These are phyloP conservation scores for Tenthredo distinguenda DNA, from an alignment of 2,888 invertebrate species.

Conservation along the genomic window DNA sequence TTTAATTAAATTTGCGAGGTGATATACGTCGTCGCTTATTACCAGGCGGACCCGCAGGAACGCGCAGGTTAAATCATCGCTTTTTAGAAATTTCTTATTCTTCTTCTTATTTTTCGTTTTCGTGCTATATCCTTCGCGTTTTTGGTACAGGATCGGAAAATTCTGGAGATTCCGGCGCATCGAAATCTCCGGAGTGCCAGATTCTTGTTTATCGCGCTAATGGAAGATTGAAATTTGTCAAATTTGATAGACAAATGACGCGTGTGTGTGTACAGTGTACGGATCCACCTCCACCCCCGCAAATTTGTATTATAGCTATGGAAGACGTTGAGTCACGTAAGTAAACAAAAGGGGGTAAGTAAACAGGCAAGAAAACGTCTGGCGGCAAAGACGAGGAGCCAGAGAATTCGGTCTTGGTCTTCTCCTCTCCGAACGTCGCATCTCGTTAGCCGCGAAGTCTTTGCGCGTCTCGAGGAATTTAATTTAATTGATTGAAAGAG, in stretches of 20 bases:
- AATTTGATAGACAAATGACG: background rate
- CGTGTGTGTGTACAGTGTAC: background rate
- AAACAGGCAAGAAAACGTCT: background rate
- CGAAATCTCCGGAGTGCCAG: too few relatives aligned
- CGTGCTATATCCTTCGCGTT: background rate
- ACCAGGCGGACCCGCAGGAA: slow-evolving; percentile 60
- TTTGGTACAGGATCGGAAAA: too few relatives aligned
- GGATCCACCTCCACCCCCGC: background rate
- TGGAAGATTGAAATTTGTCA: background rate
- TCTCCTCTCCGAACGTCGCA: background rate
- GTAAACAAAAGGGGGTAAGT: slow-evolving; percentile 21
- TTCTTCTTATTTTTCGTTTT: background rate
- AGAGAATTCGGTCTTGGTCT: background rate
- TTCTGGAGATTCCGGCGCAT: too few relatives aligned
- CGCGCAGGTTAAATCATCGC: slow-evolving; percentile 27
- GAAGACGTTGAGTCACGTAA: slow-evolving; percentile 13
- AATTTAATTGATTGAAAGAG: slow-evolving; percentile 46
- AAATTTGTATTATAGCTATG: background rate
- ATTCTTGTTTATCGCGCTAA: too few relatives aligned
- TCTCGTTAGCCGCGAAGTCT: slow-evolving; percentile 32
- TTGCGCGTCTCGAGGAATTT: slow-evolving; percentile 27
- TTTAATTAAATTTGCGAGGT: slow-evolving; percentile 76
- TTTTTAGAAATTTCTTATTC: background rate
- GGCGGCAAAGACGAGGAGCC: background rate
- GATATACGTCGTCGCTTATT: slow-evolving; percentile 73